phyloP scores from a whole-genome alignment of 2,113 vertebrate species.

The Triplophysa tibetana region DNA sequence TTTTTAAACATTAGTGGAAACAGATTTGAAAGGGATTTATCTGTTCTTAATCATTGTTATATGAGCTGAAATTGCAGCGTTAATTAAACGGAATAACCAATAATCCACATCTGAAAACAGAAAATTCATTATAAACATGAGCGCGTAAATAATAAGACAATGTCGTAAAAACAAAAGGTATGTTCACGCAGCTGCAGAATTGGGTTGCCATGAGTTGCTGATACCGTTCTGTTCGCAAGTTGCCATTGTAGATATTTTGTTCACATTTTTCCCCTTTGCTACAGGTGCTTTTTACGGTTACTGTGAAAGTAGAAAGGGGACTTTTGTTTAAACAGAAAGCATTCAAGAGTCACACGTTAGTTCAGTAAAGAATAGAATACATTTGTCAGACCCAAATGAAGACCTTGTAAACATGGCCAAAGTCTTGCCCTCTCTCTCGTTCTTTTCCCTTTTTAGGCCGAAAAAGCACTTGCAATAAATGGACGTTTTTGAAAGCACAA shows the following conservation, averaged over 20 bases:
- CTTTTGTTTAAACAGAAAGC: too few species aligned
- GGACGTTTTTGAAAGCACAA: slow-evolving; percentile 59
- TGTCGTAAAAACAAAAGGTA: slow-evolving; percentile 42
- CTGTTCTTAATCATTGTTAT: slow-evolving; percentile 50
- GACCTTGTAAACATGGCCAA: too few species aligned
- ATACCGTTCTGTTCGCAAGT: too few species aligned
- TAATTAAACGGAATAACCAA: slow-evolving; percentile 49
- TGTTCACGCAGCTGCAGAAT: neutral
- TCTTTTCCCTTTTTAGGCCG: neutral
- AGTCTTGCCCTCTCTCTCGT: neutral
- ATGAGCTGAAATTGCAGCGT: slow-evolving; percentile 37
- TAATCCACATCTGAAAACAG: slow-evolving; percentile 37
- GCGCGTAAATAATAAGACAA: neutral
- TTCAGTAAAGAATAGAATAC: neutral
- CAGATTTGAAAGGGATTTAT: slow-evolving; percentile 38
- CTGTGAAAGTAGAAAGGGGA: too few species aligned
- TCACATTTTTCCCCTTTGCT: slow-evolving; percentile 5
- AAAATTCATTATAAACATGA: slow-evolving; percentile 32
- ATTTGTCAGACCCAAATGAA: too few species aligned
- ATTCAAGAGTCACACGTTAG: slow-evolving; percentile 20
- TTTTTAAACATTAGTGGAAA: slow-evolving; percentile 46
- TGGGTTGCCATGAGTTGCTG: too few species aligned
- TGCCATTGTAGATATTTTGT: neutral
- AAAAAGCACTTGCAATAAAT: slow-evolving; percentile 52
- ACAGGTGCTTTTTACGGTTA: too few species aligned